These are phyloP conservation scores for Cephalotes varians DNA, from an alignment of 2,888 invertebrate species.

Conservation along the genomic window DNA sequence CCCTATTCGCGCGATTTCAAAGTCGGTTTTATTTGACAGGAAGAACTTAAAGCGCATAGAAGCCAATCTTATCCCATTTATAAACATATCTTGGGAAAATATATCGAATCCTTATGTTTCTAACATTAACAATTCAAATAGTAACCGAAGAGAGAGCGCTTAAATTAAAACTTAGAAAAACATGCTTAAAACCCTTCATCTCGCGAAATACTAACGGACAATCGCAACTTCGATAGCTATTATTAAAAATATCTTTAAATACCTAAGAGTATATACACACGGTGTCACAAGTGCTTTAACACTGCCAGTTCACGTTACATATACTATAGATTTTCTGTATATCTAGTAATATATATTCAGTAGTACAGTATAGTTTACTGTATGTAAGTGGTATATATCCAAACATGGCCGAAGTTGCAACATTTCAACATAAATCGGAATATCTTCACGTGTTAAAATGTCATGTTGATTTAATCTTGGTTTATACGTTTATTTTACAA, in stretches of 20 bases:
- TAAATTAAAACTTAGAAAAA: constrained; percentile 1
- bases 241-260: constrained; percentile 7
- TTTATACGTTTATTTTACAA: background rate
- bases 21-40: background rate
- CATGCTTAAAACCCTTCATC: constrained; percentile 11
- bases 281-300: background rate
- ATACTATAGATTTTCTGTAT: no score
- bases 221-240: background rate
- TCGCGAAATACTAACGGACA: background rate
- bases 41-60: background rate
- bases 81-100: no score
- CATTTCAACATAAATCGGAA: no score
- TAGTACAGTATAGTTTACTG: no score
- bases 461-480: background rate
- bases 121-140: background rate
- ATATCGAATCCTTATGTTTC: background rate
- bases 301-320: no score
- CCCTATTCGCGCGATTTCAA: background rate
- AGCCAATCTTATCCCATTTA: no score
- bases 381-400: no score
- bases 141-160: background rate
- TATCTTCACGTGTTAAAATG: background rate
- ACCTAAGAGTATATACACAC: background rate
- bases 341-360: no score
- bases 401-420: no score